Conservation (phyloP, 2,888 invertebrate genomes). For the Aporophyla nigra region DNA sequence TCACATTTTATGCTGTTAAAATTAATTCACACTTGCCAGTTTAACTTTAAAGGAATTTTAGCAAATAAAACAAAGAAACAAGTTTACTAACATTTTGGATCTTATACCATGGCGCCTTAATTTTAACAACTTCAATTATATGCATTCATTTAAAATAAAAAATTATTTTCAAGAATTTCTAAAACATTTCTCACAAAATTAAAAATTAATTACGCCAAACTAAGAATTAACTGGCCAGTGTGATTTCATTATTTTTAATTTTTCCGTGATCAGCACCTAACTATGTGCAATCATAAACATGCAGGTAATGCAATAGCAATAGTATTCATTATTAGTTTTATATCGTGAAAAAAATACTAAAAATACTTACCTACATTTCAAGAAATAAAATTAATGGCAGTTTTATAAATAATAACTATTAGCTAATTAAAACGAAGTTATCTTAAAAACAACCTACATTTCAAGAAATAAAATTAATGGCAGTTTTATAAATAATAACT, state of each 20-base stretch:
- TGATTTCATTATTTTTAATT: background rate
- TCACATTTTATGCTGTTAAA: background rate
- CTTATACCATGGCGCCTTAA: background rate
- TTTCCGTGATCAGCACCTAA: background rate
- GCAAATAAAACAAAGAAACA: background rate
- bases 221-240: background rate
- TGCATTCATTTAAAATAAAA: background rate
- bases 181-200: background rate
- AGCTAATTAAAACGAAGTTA: constrained; percentile 17
- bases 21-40: constrained; percentile 9
- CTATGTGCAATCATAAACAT: background rate
- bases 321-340: constrained; percentile 10
- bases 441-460: constrained; percentile 35
- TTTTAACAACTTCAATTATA: background rate
- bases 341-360: constrained; percentile 32
- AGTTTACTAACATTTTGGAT: background rate
- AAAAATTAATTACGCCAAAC: background rate
- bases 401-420: constrained; percentile 12
- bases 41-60: background rate
- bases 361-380: constrained; percentile 17
- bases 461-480: constrained; percentile 4
- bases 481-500: constrained; percentile 16
- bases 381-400: constrained; percentile 12
- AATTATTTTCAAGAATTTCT: background rate
- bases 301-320: background rate